Conservation (phyloP, 2,888 invertebrate genomes). For the Dryococelus australis region DNA sequence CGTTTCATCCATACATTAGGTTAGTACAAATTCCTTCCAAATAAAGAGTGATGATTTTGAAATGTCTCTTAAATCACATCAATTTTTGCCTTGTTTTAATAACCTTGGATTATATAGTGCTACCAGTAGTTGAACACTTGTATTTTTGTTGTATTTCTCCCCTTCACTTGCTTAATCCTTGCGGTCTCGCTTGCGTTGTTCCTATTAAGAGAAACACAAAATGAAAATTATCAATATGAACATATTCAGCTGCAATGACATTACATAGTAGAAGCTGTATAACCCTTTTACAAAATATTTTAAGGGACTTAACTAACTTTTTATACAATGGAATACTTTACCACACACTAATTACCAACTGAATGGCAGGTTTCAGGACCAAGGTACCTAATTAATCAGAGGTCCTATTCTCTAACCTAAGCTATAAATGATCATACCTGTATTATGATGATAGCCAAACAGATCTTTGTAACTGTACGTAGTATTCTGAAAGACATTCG, state of each 20-base stretch:
- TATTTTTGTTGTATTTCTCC: not conserved
- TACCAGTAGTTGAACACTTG: not conserved
- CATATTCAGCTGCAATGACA: not conserved
- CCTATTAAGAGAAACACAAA: conserved; percentile 31
- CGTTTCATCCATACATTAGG: not conserved
- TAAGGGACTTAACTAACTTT: too few relatives aligned
- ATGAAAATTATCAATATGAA: not conserved
- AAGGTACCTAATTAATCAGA: too few relatives aligned
- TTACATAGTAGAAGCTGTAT: too few relatives aligned
- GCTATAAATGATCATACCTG: too few relatives aligned
- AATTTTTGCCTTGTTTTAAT: not conserved
- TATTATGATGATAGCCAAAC: too few relatives aligned
- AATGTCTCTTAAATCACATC: not conserved
- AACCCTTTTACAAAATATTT: too few relatives aligned
- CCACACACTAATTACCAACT: too few relatives aligned
- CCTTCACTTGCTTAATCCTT: conserved; percentile 31
- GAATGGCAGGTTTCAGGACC: too few relatives aligned
- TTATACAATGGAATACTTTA: too few relatives aligned
- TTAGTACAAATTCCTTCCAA: not conserved
- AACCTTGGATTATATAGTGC: not conserved
- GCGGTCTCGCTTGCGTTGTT: conserved; percentile 36
- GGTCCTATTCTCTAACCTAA: too few relatives aligned
- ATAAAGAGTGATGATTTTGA: not conserved
- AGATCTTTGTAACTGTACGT: too few relatives aligned
- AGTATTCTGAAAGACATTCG: too few relatives aligned